Base-by-base conservation (phyloP, 2,888 invertebrate species). In the Campoplex capitator region DNA sequence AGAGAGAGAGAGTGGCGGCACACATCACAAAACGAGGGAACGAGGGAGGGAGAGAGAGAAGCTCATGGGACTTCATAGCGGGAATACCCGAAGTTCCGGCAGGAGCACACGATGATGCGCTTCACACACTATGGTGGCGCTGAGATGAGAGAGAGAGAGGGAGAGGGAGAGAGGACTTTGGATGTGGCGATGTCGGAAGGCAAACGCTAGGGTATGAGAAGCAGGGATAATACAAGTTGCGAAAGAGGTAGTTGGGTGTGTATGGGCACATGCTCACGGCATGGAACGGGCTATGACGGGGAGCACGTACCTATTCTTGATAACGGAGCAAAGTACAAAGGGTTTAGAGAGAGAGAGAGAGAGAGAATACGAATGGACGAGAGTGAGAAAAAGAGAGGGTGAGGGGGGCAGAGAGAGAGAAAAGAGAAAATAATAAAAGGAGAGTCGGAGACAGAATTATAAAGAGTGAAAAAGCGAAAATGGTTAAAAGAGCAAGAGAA, bases 261-360 rank as follows among this genome's bases (percentile, higher is more conserved):
- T 54, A 16, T 38, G 9, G 1, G 54, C 18, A 38, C n/a, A 42
- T 23, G 51, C n/a, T 48, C 48, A 18, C 38, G 62, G 8, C 42
- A 62, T 35, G 54, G 54, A 38, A 54, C 48, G 35, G 23, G 67
- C 35, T 62, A 73, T 75, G 82, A 62, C 79, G 79, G 16, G 79
- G 71, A 48, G 79, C 79, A 73, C 79, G 79, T 86, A 83, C 74
- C 82, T 79, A 67, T 65, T 79, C 79, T 83, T 86, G 86, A 86
- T 86, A 83, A 86, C 79, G 78, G 86, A 83, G 85, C 58, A 74
- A 80, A 83, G 79, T 76, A 86, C 86, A 86, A 86, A 86, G 86
- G 83, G 62, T 67, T 62, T 32, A n/a, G 76, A 70, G 67, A 13
- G 74, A 68, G 70, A n/a, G 76, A 70, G 67, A 13, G 74, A 68